Conservation (phyloP, 2,113 vertebrate genomes). For the Cynoglossus semilaevis region DNA sequence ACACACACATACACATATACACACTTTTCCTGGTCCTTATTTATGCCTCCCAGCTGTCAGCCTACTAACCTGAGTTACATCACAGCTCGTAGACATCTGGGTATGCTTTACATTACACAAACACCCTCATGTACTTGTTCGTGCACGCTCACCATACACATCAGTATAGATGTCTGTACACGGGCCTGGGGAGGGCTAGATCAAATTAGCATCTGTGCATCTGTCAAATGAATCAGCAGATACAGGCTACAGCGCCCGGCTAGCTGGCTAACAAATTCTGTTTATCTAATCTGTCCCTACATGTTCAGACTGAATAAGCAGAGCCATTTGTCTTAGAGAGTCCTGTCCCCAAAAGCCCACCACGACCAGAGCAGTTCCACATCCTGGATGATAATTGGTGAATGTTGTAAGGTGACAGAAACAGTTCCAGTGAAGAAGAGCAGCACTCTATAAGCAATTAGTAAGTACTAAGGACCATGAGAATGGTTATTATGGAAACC, state of each 20-base stretch:
- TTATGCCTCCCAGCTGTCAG: conserved; percentile 42
- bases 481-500: no score
- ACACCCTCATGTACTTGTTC: conserved; percentile 1
- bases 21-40: conserved; percentile 41
- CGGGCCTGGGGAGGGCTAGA: conserved; percentile 29
- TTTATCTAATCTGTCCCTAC: conserved; percentile 60
- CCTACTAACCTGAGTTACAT: conserved; percentile 46
- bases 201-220: conserved; percentile 51
- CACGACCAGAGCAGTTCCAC: conserved; percentile 24
- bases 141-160: conserved; percentile 13
- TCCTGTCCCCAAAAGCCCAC: conserved; percentile 29
- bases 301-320: conserved; percentile 55
- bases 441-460: neutral
- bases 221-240: conserved; percentile 60
- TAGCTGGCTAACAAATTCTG: conserved; percentile 51
- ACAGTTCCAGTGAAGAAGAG: conserved; percentile 3
- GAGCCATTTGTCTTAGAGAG: conserved; percentile 50
- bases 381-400: conserved; percentile 36
- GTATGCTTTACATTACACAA: conserved; percentile 44
- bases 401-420: conserved; percentile 30
- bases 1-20: conserved; percentile 10
- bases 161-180: conserved; percentile 1
- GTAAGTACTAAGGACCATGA: neutral
- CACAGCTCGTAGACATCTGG: conserved; percentile 53
- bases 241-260: conserved; percentile 44